Evolutionary conservation across 2,888 invertebrate genomes (phyloP), one percentile per base, ranked within the genome.

Genomic region (Spisula solida): DNA sequence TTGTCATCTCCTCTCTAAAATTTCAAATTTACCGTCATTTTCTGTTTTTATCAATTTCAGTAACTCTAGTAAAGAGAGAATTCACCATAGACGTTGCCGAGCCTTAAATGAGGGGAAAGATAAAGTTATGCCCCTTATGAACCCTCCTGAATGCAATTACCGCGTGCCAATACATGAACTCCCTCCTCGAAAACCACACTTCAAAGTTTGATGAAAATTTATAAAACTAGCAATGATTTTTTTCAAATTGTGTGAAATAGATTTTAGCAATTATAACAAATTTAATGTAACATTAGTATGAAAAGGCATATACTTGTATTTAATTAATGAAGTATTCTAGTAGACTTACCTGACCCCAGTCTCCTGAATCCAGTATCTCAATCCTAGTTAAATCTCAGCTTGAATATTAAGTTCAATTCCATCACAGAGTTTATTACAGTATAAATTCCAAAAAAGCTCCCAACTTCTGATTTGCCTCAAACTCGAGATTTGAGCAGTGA

Each of bases 181-280:
- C 34, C 94, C 94, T 93, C 94, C 94, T 92, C 93, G 94, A 93
- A 95, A 95, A 94, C 94, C 94, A 92, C 95, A 95, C 91, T 94
- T 93, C 85, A 95, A 95, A 94, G 95, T 95, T 81, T 95, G 92
- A 92, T 75, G 81, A 51, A 78, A 75, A 25, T 66, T 66, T 10
- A n/a, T 25, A 25, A 25, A 66, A 5, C 60, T 66, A 66, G 51
- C 16, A 16, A 51, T 16, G 60, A 66, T 66, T 66, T 66, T 56
- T n/a, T 66, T 60, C 60, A n/a, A 66, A 66, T 66, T 66, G 60
- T 66, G 60, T 66, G n/a, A 66, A 66, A n/a, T 66, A 25, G 60
- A 66, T 66, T 41, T n/a, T 66, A 66, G 60, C 60, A 66, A 66
- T 66, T 2, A 66, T 25, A 25, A n/a, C 10, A 25, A 25, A 66